Evolutionary conservation across 64 coral and sea anemone genomes (phyloP).

Genomic region (Porites australiensis): DNA sequence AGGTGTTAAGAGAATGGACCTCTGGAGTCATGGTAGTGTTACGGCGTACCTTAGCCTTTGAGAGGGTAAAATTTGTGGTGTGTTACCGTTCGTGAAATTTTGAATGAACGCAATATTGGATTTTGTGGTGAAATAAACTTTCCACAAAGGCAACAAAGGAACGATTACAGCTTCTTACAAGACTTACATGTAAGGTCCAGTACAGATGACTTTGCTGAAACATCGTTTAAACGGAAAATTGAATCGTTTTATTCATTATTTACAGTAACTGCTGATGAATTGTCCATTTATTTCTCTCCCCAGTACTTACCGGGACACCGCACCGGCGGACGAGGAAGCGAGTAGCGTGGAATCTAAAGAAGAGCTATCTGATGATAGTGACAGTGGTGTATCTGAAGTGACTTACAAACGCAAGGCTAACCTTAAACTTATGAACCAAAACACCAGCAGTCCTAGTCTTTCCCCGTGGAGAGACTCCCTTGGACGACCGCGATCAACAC

Average conservation of each 20-base stretch:
- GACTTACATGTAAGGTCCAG: no score
- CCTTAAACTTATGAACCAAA: slow-evolving; percentile 13
- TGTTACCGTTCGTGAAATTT: no score
- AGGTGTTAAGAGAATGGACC: no score
- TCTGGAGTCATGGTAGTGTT: no score
- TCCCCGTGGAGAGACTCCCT: slow-evolving; percentile 33
- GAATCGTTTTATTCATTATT: neutral
- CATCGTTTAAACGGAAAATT: neutral
- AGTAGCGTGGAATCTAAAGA: slow-evolving; percentile 70
- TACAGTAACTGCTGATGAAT: neutral
- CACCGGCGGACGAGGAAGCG: slow-evolving; percentile 27
- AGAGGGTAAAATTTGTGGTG: no score
- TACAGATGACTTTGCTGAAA: neutral
- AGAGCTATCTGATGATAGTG: slow-evolving; percentile 36
- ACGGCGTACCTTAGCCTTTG: no score
- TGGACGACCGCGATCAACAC: slow-evolving; percentile 20
- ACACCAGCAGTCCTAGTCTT: slow-evolving; percentile 41
- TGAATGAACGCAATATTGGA: no score
- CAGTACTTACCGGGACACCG: slow-evolving; percentile 64
- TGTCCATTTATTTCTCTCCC: neutral
- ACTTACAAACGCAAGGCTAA: slow-evolving; percentile 55
- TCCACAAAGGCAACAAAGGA: no score
- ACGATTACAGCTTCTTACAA: no score
- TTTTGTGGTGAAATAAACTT: no score
- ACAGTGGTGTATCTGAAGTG: slow-evolving; percentile 48